Base-by-base conservation (phyloP, 2,113 vertebrate species). In the Brachypodius melanocephalos region DNA sequence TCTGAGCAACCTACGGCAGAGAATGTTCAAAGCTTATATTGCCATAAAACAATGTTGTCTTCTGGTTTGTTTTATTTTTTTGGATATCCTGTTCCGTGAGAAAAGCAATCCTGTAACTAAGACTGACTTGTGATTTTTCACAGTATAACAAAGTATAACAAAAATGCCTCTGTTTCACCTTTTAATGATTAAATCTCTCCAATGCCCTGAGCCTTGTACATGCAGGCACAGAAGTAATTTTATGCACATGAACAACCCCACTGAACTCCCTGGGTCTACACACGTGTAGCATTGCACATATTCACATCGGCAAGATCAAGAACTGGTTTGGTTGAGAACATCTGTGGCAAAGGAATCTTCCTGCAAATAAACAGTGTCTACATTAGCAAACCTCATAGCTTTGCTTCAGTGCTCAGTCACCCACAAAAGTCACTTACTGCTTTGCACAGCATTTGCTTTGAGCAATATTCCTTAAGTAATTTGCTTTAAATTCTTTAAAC, bases 1-100 rank as follows among this genome's bases (percentile, higher is more conserved):
- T 91, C 85, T 96, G 71, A 95, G 91, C 95, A 96, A 96, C 95
- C 95, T 93, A 96, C 85, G 91, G 94, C 95, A 93, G 91, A 85
- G 81, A 96, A 85, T 48, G 14, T 90, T 94, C 94, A 96, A 88
- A 91, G 81, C 78, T 66, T 59, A 91, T 88, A 93, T 79, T 89
- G 80, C 67, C 55, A 74, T 69, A 77, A 90, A 95, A 82, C 89
- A 94, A 90, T 80, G 62, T 54, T 94, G 57, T 95, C 46, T 92
- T 94, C 67, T 90, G 55, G 49, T 83, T 95, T 72, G 28, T 79
- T 93, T 89, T 91, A 78, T 91, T 89, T 95, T 85, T 81, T 88
- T 83, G n/a, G 55, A 62, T 93, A 73, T 83, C 51, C 29, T 79
- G 16, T 83, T 88, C 46, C 46, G 46, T 73, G 59, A 88, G 38